phyloP scores from a whole-genome alignment of 2,113 vertebrate species.

The Salvelinus fontinalis region DNA sequence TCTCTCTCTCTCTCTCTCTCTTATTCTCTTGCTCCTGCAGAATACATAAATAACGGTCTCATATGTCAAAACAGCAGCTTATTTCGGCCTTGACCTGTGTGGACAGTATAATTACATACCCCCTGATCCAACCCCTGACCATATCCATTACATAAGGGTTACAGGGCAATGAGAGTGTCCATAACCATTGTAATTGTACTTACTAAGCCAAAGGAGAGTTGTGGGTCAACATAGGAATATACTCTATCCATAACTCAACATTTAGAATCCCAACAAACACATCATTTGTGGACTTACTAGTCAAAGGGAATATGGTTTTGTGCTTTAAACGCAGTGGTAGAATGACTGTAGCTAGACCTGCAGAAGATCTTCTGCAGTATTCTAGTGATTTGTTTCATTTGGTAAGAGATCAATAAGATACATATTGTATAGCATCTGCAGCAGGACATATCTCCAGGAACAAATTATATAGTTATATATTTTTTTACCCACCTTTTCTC shows the following conservation, averaged over 20 bases:
- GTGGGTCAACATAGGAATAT: slow-evolving; percentile 15
- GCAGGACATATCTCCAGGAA: too few species aligned
- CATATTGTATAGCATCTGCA: too few species aligned
- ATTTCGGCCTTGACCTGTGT: slow-evolving; percentile 17
- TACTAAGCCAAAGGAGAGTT: slow-evolving; percentile 9
- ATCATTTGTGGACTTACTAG: background rate
- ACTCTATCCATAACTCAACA: background rate
- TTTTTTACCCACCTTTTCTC: too few species aligned
- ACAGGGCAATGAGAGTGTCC: slow-evolving; percentile 29
- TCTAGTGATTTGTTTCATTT: too few species aligned
- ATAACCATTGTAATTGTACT: slow-evolving; percentile 33
- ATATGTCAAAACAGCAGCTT: slow-evolving; percentile 63
- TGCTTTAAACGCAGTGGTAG: slow-evolving; percentile 32
- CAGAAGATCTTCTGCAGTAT: background rate
- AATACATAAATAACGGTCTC: slow-evolving; percentile 63
- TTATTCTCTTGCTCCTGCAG: slow-evolving; percentile 40
- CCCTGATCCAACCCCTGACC: slow-evolving; percentile 38
- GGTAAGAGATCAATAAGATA: too few species aligned
- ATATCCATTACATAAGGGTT: slow-evolving; percentile 47
- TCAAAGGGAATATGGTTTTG: background rate
- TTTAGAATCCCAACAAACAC: background rate
- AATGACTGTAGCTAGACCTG: slow-evolving; percentile 40
- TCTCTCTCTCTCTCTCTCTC: background rate
- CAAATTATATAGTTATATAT: too few species aligned
- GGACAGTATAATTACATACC: slow-evolving; percentile 43